These are phyloP conservation scores for Borostomias antarcticus DNA, from an alignment of 2,797 vertebrate genomes.

Conservation along the genomic window DNA sequence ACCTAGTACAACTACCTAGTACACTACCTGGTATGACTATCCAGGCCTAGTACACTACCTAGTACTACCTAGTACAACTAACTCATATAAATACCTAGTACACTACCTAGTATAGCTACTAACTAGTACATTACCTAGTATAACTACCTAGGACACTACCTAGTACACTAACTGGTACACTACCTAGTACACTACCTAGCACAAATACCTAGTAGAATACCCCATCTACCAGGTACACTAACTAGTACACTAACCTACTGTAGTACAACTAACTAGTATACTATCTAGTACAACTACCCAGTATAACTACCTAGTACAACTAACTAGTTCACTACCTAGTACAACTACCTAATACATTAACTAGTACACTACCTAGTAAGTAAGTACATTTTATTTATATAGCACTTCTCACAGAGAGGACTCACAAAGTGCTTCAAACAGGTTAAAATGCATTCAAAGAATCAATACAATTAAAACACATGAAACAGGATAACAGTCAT, in stretches of 20 bases:
- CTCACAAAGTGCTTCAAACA: too few relatives aligned
- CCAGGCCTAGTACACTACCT: too few relatives aligned
- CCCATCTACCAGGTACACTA: too few relatives aligned
- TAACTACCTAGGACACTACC: conserved; percentile 16
- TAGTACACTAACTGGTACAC: conserved; percentile 23
- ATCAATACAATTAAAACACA: too few relatives aligned
- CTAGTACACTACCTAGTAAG: conserved; percentile 21
- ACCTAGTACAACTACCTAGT: conserved; percentile 21
- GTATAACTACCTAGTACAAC: too few relatives aligned
- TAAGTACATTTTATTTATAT: too few relatives aligned
- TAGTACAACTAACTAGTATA: conserved; percentile 21
- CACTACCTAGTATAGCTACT: background rate
- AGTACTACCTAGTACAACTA: conserved; percentile 18
- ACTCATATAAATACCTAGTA: too few relatives aligned
- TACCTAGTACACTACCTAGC: conserved; percentile 5
- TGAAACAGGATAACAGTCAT: too few relatives aligned
- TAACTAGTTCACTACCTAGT: conserved; percentile 10
- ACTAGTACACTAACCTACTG: conserved; percentile 17
- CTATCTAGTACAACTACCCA: background rate
- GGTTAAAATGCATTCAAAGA: too few relatives aligned
- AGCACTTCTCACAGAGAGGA: too few relatives aligned
- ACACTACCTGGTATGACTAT: background rate
- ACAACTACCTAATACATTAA: conserved; percentile 17
- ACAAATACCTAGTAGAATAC: too few relatives aligned
- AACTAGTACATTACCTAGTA: background rate